Evolutionary conservation across 1,140 invertebrate genomes (phyloP), one percentile per base, ranked within the genome.

Genomic region (Ceratina australensis): DNA sequence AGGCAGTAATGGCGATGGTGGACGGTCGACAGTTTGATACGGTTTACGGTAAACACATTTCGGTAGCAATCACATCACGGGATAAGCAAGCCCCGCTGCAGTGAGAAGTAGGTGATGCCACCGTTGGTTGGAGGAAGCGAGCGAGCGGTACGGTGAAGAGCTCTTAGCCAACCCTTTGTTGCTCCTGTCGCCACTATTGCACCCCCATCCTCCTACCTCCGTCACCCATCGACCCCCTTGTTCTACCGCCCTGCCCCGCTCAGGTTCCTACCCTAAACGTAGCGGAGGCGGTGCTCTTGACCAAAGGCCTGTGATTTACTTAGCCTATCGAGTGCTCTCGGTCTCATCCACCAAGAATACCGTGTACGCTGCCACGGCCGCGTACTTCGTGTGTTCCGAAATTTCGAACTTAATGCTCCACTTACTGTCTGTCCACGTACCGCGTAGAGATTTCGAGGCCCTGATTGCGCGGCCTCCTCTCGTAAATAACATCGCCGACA

Each of bases 41-140:
- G 87, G 89, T 90, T 90, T 90, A 89, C 89, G 87, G 87, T 89
- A 90, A 90, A 90, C 87, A 90, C 89, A 90, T 90, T 90, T 90
- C 83, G 89, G 88, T 89, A 81, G 89, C 89, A 90, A 90, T 90
- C 89, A 90, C 87, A 88, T 89, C 89, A 89, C 85, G 80, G 72
- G 82, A 83, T 82, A 85, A 81, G 85, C 84, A 89, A 87, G 87
- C 84, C 81, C 64, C 65, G 78, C 68, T 77, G 78, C 82, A 71
- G 59, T 78, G 78, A 80, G 80, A 81, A 84, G 77, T 83, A 84
- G 87, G 87, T 85, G 87, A 88, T 87, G 86, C 87, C 81, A n/a
- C 81, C 85, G 84, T 79, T 84, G 85, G 84, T 86, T 86, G 87
- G 88, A 85, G 87, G 79, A 88, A 88, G 88, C 87, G 88, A 88